These are phyloP conservation scores for Parasteatoda lunata DNA, from an alignment of 2,888 invertebrate genomes.

Conservation along the genomic window DNA sequence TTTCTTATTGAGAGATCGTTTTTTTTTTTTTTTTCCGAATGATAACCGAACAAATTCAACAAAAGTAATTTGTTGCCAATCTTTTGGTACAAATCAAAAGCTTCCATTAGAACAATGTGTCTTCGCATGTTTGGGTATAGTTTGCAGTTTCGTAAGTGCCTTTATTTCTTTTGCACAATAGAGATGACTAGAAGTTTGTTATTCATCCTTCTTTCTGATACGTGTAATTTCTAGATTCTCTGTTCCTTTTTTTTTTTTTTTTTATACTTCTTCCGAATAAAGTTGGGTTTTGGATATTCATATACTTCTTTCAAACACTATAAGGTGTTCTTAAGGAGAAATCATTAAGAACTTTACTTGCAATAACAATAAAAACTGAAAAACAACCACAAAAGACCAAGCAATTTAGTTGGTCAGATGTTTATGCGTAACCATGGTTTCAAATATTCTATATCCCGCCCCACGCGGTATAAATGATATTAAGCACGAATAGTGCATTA, in stretches of 20 bases:
- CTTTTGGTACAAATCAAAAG: neutral
- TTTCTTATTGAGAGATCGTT: too few species aligned
- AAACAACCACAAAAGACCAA: constrained; percentile 24
- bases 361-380: constrained; percentile 5
- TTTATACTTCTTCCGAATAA: constrained; percentile 4
- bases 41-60: too few species aligned
- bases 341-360: constrained; percentile 29
- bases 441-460: constrained; percentile 29
- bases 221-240: too few species aligned
- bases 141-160: neutral
- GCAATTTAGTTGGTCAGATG: constrained; percentile 44
- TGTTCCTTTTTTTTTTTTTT: constrained; percentile 1
- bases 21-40: too few species aligned
- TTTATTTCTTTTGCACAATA: constrained; percentile 29
- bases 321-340: constrained; percentile 18
- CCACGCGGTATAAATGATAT: constrained; percentile 44
- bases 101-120: constrained; percentile 2
- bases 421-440: constrained; percentile 50
- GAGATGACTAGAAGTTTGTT: neutral
- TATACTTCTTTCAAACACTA: constrained; percentile 20
- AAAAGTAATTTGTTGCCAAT: neutral
- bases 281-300: constrained; percentile 4
- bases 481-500: constrained; percentile 43
- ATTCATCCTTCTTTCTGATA: neutral
- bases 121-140: constrained; percentile 25